These are phyloP conservation scores for Leptoteleia sp. DNA, from an alignment of 1,140 invertebrate species.

Conservation along the genomic window DNA sequence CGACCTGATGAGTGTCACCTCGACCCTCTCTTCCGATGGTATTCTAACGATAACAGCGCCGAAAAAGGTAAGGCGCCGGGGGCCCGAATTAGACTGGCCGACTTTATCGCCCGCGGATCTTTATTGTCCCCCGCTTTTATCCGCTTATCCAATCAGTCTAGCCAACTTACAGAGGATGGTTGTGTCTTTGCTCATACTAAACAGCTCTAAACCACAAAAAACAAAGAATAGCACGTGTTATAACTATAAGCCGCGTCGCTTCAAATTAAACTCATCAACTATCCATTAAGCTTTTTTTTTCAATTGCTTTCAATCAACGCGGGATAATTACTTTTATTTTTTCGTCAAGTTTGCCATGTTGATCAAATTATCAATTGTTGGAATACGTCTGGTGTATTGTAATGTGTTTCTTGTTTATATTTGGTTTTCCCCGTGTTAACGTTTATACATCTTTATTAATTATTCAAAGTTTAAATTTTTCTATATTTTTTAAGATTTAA, in stretches of 20 bases:
- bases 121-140: slow-evolving; percentile 35
- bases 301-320: slow-evolving; percentile 5
- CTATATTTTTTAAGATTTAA: no score
- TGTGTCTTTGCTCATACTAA: slow-evolving; percentile 72
- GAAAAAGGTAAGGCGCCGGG: slow-evolving; percentile 77
- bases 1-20: slow-evolving; percentile 79
- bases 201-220: slow-evolving; percentile 74
- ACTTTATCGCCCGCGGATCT: slow-evolving; percentile 42
- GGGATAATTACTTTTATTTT: slow-evolving; percentile 40
- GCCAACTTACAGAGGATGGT: slow-evolving; percentile 68
- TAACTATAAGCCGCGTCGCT: slow-evolving; percentile 41
- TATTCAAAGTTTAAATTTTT: no score
- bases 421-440: no score
- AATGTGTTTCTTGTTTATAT: no score
- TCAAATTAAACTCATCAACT: slow-evolving; percentile 7
- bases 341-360: no score
- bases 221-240: slow-evolving; percentile 65
- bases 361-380: no score
- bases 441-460: no score
- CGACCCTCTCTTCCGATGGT: slow-evolving; percentile 83
- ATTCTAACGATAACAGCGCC: slow-evolving; percentile 82
- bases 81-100: slow-evolving; percentile 28
- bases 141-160: slow-evolving; percentile 51
- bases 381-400: not conserved
- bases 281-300: slow-evolving; percentile 7